Conservation (phyloP, 2,888 invertebrate species). For the Leuctra nigra region DNA sequence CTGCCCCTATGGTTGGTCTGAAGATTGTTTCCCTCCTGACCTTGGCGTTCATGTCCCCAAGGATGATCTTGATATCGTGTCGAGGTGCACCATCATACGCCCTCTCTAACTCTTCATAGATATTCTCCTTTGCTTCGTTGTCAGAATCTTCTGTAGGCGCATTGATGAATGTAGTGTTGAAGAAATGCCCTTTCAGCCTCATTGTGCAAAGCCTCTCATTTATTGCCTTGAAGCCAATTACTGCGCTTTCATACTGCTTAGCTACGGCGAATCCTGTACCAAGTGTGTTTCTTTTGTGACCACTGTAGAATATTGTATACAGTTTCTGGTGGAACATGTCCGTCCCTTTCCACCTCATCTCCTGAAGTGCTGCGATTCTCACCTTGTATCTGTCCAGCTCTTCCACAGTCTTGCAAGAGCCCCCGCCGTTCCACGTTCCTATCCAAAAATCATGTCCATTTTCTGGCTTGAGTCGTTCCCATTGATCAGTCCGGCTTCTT, state of each 20-base stretch:
- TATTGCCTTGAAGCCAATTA: constrained; percentile 6
- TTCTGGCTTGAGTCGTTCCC: no score
- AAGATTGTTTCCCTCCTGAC: constrained; percentile 4
- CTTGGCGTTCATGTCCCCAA: constrained; percentile 19
- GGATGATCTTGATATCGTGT: constrained; percentile 5
- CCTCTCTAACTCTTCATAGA: neutral
- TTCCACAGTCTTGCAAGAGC: no score
- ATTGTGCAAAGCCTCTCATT: no score
- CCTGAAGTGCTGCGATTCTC: constrained; percentile 5
- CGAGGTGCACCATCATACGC: constrained; percentile 1
- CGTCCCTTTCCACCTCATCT: constrained; percentile 5
- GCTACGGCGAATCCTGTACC: constrained; percentile 10
- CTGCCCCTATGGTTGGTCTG: neutral
- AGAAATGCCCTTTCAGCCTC: constrained; percentile 6
- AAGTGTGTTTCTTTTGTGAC: neutral
- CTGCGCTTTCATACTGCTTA: neutral
- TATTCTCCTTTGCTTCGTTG: neutral
- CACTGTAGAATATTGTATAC: constrained; percentile 9
- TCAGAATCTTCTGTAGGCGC: constrained; percentile 18
- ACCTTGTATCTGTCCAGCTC: no score
- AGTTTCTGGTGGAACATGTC: neutral
- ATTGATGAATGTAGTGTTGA: constrained; percentile 5
- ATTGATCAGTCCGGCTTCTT: no score
- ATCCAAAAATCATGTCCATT: no score
- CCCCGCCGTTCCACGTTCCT: no score